Conservation (phyloP, 2,888 invertebrate species). For the Dascillus cervinus region DNA sequence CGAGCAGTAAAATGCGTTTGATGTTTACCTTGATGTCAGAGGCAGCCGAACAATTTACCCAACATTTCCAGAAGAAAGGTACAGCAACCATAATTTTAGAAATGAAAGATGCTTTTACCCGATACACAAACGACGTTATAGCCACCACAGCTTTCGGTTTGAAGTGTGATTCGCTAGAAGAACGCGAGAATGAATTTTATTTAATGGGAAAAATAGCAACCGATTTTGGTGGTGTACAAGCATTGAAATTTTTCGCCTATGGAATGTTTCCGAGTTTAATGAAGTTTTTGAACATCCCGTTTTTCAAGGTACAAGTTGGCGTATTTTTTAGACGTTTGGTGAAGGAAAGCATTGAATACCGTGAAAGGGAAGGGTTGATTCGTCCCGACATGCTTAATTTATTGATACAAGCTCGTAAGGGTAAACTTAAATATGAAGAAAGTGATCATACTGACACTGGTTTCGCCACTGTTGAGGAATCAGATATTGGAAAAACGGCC, state of each 20-base stretch:
- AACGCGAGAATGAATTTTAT: constrained; percentile 42
- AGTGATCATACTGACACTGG: constrained; percentile 13
- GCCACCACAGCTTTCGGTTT: constrained; percentile 45
- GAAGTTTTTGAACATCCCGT: background rate
- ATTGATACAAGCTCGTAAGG: constrained; percentile 44
- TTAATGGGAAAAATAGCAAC: constrained; percentile 24
- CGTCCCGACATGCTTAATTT: constrained; percentile 44
- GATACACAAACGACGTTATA: constrained; percentile 45
- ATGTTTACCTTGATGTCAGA: constrained; percentile 30
- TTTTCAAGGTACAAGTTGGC: constrained; percentile 7
- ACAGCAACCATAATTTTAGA: constrained; percentile 25
- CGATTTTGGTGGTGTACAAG: constrained; percentile 12
- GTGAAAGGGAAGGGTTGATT: constrained; percentile 16
- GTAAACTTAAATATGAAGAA: constrained; percentile 24
- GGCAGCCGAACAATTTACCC: constrained; percentile 28
- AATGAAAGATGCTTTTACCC: constrained; percentile 39
- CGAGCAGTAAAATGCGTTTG: constrained; percentile 50
- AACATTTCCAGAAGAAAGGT: constrained; percentile 20
- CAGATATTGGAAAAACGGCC: constrained; percentile 20
- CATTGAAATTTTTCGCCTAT: no score
- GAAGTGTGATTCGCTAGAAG: constrained; percentile 44
- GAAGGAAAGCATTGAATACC: constrained; percentile 10
- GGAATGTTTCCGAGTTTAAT: no score
- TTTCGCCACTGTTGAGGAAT: constrained; percentile 32
- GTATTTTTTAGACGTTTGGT: constrained; percentile 17